Conservation (phyloP, 2,113 vertebrate species). For the Phalacrocorax aristotelis region DNA sequence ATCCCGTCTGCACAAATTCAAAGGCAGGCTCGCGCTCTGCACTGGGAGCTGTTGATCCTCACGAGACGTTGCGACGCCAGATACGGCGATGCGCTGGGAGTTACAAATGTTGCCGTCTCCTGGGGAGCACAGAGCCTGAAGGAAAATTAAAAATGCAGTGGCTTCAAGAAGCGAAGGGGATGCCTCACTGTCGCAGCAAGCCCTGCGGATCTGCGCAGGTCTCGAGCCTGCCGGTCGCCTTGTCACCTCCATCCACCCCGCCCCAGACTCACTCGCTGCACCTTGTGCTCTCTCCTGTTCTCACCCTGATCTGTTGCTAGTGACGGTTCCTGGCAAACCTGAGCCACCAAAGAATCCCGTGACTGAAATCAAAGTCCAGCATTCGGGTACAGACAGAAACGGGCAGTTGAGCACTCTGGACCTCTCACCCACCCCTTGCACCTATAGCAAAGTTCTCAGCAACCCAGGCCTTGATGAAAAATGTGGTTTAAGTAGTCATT, state of each 20-base stretch:
- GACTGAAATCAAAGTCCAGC: fast-evolving
- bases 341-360: fast-evolving
- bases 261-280: not conserved
- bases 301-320: not conserved
- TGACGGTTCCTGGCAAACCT: not conserved
- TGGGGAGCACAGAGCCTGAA: not conserved
- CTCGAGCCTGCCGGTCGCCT: fast-evolving
- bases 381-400: fast-evolving
- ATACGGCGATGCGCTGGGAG: fast-evolving
- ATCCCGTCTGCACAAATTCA: not conserved
- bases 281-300: not conserved
- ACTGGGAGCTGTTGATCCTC: not conserved
- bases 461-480: not conserved
- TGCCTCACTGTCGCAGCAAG: not conserved
- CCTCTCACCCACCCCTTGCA: not conserved
- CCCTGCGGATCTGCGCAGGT: not conserved
- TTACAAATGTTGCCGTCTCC: fast-evolving
- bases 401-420: fast-evolving
- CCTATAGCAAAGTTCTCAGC: not conserved
- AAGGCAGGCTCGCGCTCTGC: not conserved
- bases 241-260: too few relatives aligned
- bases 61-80: fast-evolving
- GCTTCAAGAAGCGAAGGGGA: not conserved
- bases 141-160: not conserved
- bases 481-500: not conserved